A percentile compares a stretch with the other conserved stretches of the same genome.
Evolutionary conservation across 2,888 invertebrate species (phyloP).

Genomic region (Auanema freiburgensis): DNA sequence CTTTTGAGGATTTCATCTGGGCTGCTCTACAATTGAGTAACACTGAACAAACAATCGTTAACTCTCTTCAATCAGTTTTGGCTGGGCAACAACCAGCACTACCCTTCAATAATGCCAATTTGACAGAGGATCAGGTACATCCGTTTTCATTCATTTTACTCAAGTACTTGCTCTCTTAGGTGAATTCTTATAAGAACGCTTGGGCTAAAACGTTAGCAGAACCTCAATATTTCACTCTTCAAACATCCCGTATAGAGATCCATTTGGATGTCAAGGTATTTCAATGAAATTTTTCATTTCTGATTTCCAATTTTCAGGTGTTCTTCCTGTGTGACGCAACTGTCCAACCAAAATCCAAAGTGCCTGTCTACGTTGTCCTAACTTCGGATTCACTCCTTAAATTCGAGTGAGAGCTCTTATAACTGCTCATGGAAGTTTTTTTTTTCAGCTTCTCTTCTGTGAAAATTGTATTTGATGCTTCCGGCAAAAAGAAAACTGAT

Average conservation of each 20-base stretch:
- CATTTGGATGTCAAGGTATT: conserved; percentile 21
- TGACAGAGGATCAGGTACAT: conserved; percentile 8
- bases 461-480: too few relatives aligned
- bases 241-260: conserved; percentile 26
- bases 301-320: neutral
- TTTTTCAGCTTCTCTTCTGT: neutral
- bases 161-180: conserved; percentile 14
- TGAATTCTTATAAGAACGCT: conserved; percentile 18
- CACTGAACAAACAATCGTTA: neutral
- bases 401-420: neutral
- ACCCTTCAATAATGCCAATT: conserved; percentile 4
- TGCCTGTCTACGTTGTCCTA: conserved; percentile 17
- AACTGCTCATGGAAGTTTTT: neutral
- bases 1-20: conserved; percentile 26
- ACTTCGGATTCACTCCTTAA: neutral
- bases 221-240: conserved; percentile 21
- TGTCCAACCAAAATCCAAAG: conserved; percentile 18
- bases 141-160: neutral
- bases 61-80: conserved; percentile 6
- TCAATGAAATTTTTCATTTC: too few relatives aligned
- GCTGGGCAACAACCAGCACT: conserved; percentile 5
- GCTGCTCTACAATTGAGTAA: conserved; percentile 27
- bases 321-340: conserved; percentile 20
- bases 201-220: conserved; percentile 30
- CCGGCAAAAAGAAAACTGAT: too few relatives aligned